Evolutionary conservation across 2,797 vertebrate genomes (phyloP).

Genomic region (Sphenodon punctatus): DNA sequence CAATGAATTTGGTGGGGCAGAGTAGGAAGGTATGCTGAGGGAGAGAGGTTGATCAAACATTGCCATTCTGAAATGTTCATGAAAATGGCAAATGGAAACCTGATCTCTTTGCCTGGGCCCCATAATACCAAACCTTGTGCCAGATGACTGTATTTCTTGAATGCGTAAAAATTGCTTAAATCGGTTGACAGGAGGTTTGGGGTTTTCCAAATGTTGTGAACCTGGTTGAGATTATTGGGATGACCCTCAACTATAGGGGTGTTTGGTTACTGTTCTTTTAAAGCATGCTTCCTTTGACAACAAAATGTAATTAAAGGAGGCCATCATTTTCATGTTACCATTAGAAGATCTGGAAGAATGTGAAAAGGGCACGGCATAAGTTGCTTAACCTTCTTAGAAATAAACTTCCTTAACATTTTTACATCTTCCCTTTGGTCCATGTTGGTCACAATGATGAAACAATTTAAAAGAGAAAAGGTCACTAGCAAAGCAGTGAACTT

Average conservation of each 20-base stretch:
- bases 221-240: conserved; percentile 63
- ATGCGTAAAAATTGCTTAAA: conserved; percentile 51
- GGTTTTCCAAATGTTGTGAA: conserved; percentile 57
- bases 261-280: conserved; percentile 65
- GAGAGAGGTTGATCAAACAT: not conserved
- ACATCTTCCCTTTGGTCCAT: conserved; percentile 57
- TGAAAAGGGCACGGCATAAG: conserved; percentile 48
- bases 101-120: conserved; percentile 19
- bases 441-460: conserved; percentile 65
- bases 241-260: conserved; percentile 35
- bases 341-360: conserved; percentile 56
- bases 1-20: not conserved
- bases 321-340: conserved; percentile 55
- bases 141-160: conserved; percentile 38
- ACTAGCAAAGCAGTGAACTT: conserved; percentile 54
- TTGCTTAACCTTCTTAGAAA: conserved; percentile 62
- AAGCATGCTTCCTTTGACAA: conserved; percentile 70
- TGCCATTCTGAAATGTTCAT: conserved; percentile 6
- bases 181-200: conserved; percentile 51
- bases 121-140: not conserved
- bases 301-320: conserved; percentile 68
- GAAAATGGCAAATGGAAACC: conserved; percentile 49
- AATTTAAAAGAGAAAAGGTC: conserved; percentile 73
- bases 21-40: not conserved
- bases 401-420: conserved; percentile 44